Base-by-base conservation (phyloP, 30 jellyfish, hydroid and myxozoan genomes). In the Calvadosia cruxmelitensis region DNA sequence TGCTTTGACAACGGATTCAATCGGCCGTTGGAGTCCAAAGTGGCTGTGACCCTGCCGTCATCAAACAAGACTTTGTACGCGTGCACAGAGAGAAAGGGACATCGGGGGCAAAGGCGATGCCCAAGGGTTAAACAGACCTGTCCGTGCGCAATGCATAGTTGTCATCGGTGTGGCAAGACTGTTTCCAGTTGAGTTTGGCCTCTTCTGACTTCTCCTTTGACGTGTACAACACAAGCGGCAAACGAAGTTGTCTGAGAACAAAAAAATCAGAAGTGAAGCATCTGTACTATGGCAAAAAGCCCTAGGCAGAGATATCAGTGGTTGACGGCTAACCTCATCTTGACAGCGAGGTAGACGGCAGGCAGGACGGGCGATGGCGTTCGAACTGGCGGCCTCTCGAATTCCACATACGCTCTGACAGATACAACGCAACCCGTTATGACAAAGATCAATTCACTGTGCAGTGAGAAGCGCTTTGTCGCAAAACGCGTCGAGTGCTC, bases 301-400 rank as follows among this genome's bases (percentile, higher is more conserved):
- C 0, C n/a, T n/a, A n/a, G n/a, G n/a, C n/a, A n/a, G n/a, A n/a
- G n/a, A n/a, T n/a, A n/a, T n/a, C n/a, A n/a, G n/a, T n/a, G n/a
- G n/a, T n/a, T n/a, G n/a, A n/a, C 27, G n/a, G 49, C 89, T 33
- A 25, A 89, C 98, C 98, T 77, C 91, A 89, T 64, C 78, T 89
- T 89, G 61, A 89, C 57, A 36, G 98, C 93, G 32, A 73, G 88
- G 68, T 89, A 89, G 3, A 89, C 98, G 16, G 93, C 98, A 7
- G 93, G 86, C 2, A 92, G 34, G 0, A 89, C 98, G 0, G 84
- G 68, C 26, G 29, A 31, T 42, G 68, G 74, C 2, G 70, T 32
- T 20, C 69, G 52, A 49, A 49, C 52, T 1, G 78, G 57, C 20
- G 70, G 68, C 29, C 80, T 70, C 27, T 72, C 95, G 77, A 89